Base-by-base conservation (phyloP, 2,888 invertebrate genomes). In the Lordiphosa fenestrarum region DNA sequence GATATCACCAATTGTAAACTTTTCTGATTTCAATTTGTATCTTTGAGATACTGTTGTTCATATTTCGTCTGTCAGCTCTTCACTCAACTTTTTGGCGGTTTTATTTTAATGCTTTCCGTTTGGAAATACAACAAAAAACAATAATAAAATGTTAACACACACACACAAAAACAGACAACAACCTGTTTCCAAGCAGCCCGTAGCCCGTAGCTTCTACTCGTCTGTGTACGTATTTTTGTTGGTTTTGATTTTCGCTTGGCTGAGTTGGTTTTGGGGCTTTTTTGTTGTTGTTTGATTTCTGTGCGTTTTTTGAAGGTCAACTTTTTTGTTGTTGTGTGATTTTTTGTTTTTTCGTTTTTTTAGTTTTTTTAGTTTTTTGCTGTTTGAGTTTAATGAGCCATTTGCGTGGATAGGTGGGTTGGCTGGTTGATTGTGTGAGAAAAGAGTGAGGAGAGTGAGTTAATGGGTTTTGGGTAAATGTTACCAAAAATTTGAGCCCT, bases 81-180 rank as follows among this genome's bases (percentile, higher is more conserved):
- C 33, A 37, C 41, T 23, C 23, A 41, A 13, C 10, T 40, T 55
- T 55, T 51, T 44, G 49, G 38, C 30, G 30, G 30, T 30, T 30
- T 30, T 30, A 30, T 30, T 30, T 30, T 30, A 30, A 30, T 48
- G 36, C 36, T 59, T 64, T 52, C 52, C 44, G 53, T 58, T 63
- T 63, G 62, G 40, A 49, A 65, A 65, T 66, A 52, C 15, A 15
- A 71, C 69, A 57, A 30, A 30, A 30, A 30, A 30, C 30, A 68
- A 76, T 73, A 76, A 76, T 76, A 71, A 81, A 77, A 84, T 84
- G 84, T 84, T 84, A 84, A 81, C 78, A 81, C 73, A 55, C 71
- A 74, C 48, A 72, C 48, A 61, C 44, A 60, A 39, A 47, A 48
- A 61, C 38, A 40, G 38, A 10, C 66, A 59, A 53, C 66, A 68